Conservation (phyloP, 64 coral and sea anemone species). For the Porites australiensis region DNA sequence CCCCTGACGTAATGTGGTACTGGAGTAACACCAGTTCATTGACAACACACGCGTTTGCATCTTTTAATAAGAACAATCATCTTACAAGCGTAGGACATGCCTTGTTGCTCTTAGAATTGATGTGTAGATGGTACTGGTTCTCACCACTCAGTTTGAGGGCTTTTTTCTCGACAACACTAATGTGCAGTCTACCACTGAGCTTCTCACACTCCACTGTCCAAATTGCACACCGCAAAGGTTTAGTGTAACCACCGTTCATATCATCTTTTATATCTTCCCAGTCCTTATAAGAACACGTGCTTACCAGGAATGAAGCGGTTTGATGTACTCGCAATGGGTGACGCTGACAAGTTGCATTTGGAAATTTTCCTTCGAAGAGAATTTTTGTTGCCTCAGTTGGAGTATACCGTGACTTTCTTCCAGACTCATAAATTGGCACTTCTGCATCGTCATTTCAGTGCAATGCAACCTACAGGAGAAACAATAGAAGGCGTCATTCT, state of each 20-base stretch:
- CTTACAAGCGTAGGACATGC: constrained; percentile 34
- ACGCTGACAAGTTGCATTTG: constrained; percentile 11
- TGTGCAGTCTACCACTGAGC: neutral
- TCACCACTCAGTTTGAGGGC: neutral
- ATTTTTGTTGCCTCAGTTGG: neutral
- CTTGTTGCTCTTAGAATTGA: constrained; percentile 68
- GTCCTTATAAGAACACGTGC: constrained; percentile 6
- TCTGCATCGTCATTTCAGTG: no score
- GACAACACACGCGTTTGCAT: constrained; percentile 33
- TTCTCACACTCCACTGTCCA: constrained; percentile 42
- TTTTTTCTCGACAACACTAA: constrained; percentile 14
- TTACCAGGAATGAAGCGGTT: constrained; percentile 21
- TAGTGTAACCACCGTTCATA: constrained; percentile 60
- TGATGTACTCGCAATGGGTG: constrained; percentile 29
- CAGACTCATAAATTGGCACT: no score
- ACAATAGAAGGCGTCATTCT: constrained; percentile 8
- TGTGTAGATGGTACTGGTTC: constrained; percentile 30
- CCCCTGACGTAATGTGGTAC: constrained; percentile 31
- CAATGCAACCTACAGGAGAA: no score
- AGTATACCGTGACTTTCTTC: no score
- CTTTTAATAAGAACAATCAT: constrained; percentile 53
- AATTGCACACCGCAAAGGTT: constrained; percentile 8
- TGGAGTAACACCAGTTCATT: constrained; percentile 47
- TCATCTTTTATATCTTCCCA: constrained; percentile 65
- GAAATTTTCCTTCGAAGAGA: constrained; percentile 32